Percentiles rank a stretch among this genome's conserved stretches.
Conservation (phyloP, 2,797 vertebrate genomes). For the Hylomyscus alleni region DNA sequence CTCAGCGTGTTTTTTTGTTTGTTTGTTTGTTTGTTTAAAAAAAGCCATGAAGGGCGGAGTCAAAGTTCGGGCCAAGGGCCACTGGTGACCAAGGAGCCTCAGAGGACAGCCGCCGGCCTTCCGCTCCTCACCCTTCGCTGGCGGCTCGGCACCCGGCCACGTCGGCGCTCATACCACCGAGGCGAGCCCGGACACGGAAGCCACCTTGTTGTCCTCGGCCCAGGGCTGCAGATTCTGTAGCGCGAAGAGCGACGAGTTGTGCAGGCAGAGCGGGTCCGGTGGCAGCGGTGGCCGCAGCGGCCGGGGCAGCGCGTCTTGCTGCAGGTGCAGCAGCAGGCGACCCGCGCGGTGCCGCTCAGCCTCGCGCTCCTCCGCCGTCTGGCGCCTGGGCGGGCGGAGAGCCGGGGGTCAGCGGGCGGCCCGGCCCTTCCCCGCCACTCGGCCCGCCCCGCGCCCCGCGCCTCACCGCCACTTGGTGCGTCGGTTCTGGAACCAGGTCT, state of each 20-base stretch:
- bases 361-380: constrained; percentile 98
- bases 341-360: constrained; percentile 98
- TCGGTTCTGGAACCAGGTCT: constrained; percentile 99
- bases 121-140: background rate
- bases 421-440: background rate
- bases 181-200: constrained; percentile 88
- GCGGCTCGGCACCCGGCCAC: background rate
- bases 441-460: background rate
- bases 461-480: constrained; percentile 98
- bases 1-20: background rate
- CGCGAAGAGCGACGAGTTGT: constrained; percentile 99
- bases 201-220: constrained; percentile 97
- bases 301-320: constrained; percentile 98
- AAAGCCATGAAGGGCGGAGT: constrained; percentile 56
- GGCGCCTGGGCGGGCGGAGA: constrained; percentile 91
- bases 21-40: no score
- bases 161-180: constrained; percentile 86
- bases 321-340: constrained; percentile 98
- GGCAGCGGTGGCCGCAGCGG: constrained; percentile 96
- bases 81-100: background rate
- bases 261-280: constrained; percentile 97
- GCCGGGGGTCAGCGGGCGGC: background rate
- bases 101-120: background rate
- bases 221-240: constrained; percentile 99
- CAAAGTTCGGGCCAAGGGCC: background rate